A percentile compares a stretch with the other conserved stretches of the same genome.
These are phyloP conservation scores for Patella caerulea DNA, from an alignment of 2,888 invertebrate species.

Conservation along the genomic window DNA sequence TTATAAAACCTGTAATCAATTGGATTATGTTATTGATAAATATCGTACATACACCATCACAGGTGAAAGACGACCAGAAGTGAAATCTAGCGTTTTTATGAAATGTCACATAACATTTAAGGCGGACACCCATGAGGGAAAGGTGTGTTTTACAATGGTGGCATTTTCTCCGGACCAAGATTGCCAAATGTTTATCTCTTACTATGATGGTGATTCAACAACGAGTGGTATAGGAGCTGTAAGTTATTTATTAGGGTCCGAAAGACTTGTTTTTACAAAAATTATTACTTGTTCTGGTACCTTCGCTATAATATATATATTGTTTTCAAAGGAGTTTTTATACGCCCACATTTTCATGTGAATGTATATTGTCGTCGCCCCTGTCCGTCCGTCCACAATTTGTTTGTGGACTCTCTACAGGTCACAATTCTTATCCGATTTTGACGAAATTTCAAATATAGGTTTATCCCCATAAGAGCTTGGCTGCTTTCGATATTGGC, in stretches of 20 bases:
- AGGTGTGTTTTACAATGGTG: background rate
- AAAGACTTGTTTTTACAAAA: too few relatives aligned
- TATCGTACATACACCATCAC: background rate
- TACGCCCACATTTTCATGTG: too few relatives aligned
- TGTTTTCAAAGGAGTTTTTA: too few relatives aligned
- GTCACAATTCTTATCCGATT: too few relatives aligned
- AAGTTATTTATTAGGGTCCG: background rate
- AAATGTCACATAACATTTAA: conserved; percentile 2
- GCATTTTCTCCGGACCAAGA: background rate
- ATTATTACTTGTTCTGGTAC: too few relatives aligned
- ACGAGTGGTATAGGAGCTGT: background rate
- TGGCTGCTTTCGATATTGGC: too few relatives aligned
- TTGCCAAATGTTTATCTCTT: background rate
- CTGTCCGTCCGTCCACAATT: too few relatives aligned
- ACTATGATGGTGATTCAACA: background rate
- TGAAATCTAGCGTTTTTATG: background rate
- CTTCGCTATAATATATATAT: too few relatives aligned
- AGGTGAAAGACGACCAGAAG: background rate
- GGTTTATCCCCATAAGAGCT: too few relatives aligned
- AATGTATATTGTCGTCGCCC: too few relatives aligned
- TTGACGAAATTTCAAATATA: too few relatives aligned
- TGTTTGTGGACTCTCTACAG: too few relatives aligned
- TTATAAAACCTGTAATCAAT: background rate
- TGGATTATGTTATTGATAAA: background rate
- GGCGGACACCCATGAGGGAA: background rate